Evolutionary conservation across 2,797 vertebrate genomes (phyloP), one percentile per base, ranked within the genome.

Genomic region (Siniperca scherzeri): DNA sequence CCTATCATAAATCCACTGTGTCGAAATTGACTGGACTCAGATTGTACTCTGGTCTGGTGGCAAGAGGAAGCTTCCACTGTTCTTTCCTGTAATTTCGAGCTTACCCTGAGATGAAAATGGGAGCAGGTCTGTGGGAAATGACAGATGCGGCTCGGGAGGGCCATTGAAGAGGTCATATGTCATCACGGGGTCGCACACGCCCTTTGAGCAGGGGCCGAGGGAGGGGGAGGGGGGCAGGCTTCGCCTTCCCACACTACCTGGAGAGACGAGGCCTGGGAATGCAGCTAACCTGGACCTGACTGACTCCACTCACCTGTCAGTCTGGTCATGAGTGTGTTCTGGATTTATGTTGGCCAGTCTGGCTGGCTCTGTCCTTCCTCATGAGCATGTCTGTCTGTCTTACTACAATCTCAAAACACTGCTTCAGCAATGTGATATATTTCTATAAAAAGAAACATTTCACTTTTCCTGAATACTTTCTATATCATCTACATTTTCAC

Each of bases 81-180:
- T 85, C 90, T 90, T 95, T 96, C 94, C 95, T 95, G 95, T 94
- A 94, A 95, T 95, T 96, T 96, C 72, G 70, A 93, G 94, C 91
- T 95, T 93, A 90, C 86, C 85, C 80, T 74, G 84, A 91, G 92
- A 95, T 92, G 91, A 93, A 93, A 95, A 93, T 93, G 90, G 91
- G 88, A 90, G 82, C 69, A 1, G 87, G 86, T 92, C 89, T 94
- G 90, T 91, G 88, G 90, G 87, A 89, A 94, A 93, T 94, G 95
- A 95, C 94, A 95, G 94, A 95, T 93, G 93, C 84, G 88, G 92
- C 91, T 94, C 86, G 78, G 83, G 88, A 91, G 91, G 87, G 90
- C 88, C 86, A 94, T 92, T 92, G 92, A 91, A 90, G 92, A 91
- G 95, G 95, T 95, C 94, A 94, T 89, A 82, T 94, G 94, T 93